Percentiles rank a stretch among this genome's conserved stretches.
Evolutionary conservation across 2,888 invertebrate genomes (phyloP).

Genomic region (Peribatodes rhomboidaria): DNA sequence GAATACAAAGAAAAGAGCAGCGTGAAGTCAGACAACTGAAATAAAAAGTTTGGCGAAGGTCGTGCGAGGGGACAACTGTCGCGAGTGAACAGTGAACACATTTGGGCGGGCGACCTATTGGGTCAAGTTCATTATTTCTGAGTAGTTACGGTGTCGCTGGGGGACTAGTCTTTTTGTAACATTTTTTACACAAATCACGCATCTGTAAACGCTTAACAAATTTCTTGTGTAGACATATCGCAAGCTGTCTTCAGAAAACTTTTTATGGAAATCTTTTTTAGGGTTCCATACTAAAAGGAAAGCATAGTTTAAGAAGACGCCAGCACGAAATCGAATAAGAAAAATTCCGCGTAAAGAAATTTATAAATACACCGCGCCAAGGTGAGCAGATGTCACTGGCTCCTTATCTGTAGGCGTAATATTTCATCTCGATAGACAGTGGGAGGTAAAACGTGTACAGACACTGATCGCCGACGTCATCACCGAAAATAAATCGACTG

Average conservation of each 20-base stretch:
- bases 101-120: slow-evolving; percentile 50
- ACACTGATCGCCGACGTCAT: slow-evolving; percentile 38
- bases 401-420: slow-evolving; percentile 59
- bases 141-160: slow-evolving; percentile 24
- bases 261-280: too few species aligned
- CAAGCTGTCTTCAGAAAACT: too few species aligned
- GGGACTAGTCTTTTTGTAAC: slow-evolving; percentile 26
- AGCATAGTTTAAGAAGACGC: too few species aligned
- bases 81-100: slow-evolving; percentile 30
- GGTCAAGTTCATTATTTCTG: slow-evolving; percentile 78
- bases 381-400: slow-evolving; percentile 65
- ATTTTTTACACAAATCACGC: slow-evolving; percentile 10
- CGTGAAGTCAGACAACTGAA: slow-evolving; percentile 37
- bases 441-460: slow-evolving; percentile 37
- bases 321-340: background rate
- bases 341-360: slow-evolving; percentile 38
- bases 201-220: slow-evolving; percentile 23
- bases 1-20: slow-evolving; percentile 42
- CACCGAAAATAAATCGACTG: slow-evolving; percentile 51
- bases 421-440: slow-evolving; percentile 43
- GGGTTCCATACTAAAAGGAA: too few species aligned
- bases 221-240: too few species aligned
- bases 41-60: slow-evolving; percentile 68
- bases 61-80: slow-evolving; percentile 46
- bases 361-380: slow-evolving; percentile 59